phyloP scores from a whole-genome alignment of 1,140 invertebrate species.

The Eumeta japonica region DNA sequence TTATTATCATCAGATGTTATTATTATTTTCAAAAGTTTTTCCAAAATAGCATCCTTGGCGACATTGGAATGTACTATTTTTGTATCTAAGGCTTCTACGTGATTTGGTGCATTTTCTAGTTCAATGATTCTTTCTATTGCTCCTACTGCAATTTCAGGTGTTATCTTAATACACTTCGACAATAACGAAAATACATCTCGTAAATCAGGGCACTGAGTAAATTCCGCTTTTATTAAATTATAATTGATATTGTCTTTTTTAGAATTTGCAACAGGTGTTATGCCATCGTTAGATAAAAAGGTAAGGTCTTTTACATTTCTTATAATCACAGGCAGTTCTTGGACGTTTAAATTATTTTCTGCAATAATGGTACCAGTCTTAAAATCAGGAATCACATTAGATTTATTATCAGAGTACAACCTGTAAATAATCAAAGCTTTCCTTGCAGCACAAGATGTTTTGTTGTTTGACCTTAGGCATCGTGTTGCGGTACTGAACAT shows the following conservation, averaged over 20 bases:
- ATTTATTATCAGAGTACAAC: too few species aligned
- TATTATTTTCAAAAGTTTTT: constrained; percentile 47
- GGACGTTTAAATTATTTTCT: constrained; percentile 67
- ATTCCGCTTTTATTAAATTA: constrained; percentile 47
- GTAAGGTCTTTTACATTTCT: constrained; percentile 53
- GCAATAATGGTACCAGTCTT: constrained; percentile 60
- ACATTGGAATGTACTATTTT: constrained; percentile 36
- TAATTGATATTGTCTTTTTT: constrained; percentile 31
- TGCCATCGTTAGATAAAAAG: constrained; percentile 19
- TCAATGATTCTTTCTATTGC: constrained; percentile 50
- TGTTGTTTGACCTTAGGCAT: too few species aligned
- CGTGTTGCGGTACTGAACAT: too few species aligned
- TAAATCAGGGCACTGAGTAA: constrained; percentile 41
- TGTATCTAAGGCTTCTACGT: constrained; percentile 13
- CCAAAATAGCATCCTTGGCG: constrained; percentile 45
- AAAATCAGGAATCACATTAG: constrained; percentile 25
- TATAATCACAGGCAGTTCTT: constrained; percentile 69
- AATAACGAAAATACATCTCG: constrained; percentile 47
- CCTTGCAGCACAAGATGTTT: too few species aligned
- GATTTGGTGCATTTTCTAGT: constrained; percentile 34
- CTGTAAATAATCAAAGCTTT: too few species aligned
- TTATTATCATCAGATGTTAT: constrained; percentile 47
- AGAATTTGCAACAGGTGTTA: constrained; percentile 11
- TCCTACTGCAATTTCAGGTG: constrained; percentile 50
- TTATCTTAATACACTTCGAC: constrained; percentile 51